Evolutionary conservation across 1,140 invertebrate genomes (phyloP).

Genomic region (Drosophila cardini): DNA sequence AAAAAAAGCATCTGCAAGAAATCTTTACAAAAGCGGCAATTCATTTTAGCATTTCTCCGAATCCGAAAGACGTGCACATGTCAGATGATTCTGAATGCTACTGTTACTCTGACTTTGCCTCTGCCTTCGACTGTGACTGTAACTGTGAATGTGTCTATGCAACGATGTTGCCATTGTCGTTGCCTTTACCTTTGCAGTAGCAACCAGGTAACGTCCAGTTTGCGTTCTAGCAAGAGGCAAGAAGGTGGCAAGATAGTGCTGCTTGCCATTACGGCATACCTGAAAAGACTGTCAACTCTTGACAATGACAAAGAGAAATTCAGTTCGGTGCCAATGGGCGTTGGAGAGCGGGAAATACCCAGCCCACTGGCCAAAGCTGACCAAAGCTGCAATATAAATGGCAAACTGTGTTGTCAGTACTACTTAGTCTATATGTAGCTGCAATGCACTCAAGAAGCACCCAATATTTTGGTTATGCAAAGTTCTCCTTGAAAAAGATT

Average conservation of each 20-base stretch:
- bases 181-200: slow-evolving; percentile 2
- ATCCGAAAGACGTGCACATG: slow-evolving; percentile 75
- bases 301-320: slow-evolving; percentile 51
- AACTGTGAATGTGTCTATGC: slow-evolving; percentile 15
- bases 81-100: slow-evolving; percentile 39
- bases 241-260: slow-evolving; percentile 44
- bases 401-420: slow-evolving; percentile 31
- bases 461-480: background rate
- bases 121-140: too few relatives aligned
- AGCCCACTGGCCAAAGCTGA: slow-evolving; percentile 37
- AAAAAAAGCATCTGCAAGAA: slow-evolving; percentile 64
- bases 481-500: background rate
- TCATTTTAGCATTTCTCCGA: slow-evolving; percentile 76
- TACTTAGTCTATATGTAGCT: slow-evolving; percentile 22
- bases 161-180: background rate
- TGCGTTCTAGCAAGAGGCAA: background rate
- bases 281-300: slow-evolving; percentile 49
- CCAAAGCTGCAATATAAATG: slow-evolving; percentile 52
- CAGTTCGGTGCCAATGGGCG: slow-evolving; percentile 1
- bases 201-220: background rate
- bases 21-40: slow-evolving; percentile 81
- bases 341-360: background rate
- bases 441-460: background rate
- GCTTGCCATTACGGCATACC: slow-evolving; percentile 36
- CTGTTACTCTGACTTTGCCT: too few relatives aligned